A percentile compares a stretch with the other conserved stretches of the same genome.
Evolutionary conservation across 2,113 vertebrate genomes (phyloP).

Genomic region (Rhabdornis inornatus): DNA sequence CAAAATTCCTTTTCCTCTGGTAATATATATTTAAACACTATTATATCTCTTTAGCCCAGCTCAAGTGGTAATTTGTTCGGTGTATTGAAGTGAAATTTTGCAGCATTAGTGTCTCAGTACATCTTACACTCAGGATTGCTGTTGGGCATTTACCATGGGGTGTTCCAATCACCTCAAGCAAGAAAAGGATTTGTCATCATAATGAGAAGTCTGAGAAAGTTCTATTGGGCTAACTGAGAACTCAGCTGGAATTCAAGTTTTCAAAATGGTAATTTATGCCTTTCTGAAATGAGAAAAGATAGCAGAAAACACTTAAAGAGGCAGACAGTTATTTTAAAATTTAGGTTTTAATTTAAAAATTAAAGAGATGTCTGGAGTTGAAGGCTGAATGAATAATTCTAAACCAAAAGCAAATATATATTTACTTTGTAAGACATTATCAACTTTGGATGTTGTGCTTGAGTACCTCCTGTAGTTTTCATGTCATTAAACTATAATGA

Average conservation of each 20-base stretch:
- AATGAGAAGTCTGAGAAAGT: not conserved
- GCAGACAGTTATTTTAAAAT: not conserved
- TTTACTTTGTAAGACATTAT: not conserved
- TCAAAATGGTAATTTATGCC: not conserved
- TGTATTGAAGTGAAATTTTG: not conserved
- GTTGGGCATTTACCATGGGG: not conserved
- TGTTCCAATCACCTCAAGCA: not conserved
- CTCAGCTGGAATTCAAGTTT: not conserved
- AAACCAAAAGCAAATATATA: not conserved
- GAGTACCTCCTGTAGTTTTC: not conserved
- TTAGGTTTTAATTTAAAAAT: not conserved
- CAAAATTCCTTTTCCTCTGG: not conserved
- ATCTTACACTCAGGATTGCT: not conserved
- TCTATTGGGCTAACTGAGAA: not conserved
- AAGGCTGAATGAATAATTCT: not conserved
- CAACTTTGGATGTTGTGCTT: not conserved
- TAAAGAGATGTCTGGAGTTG: rapidly evolving
- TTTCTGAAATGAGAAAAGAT: not conserved
- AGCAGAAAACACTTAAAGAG: not conserved
- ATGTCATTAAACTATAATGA: not conserved
- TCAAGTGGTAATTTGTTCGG: not conserved
- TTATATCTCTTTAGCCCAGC: not conserved
- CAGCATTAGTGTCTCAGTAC: not conserved
- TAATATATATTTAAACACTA: not conserved
- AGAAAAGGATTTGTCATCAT: not conserved